Base-by-base conservation (phyloP, 2,888 invertebrate species). In the Pheosia tremula region DNA sequence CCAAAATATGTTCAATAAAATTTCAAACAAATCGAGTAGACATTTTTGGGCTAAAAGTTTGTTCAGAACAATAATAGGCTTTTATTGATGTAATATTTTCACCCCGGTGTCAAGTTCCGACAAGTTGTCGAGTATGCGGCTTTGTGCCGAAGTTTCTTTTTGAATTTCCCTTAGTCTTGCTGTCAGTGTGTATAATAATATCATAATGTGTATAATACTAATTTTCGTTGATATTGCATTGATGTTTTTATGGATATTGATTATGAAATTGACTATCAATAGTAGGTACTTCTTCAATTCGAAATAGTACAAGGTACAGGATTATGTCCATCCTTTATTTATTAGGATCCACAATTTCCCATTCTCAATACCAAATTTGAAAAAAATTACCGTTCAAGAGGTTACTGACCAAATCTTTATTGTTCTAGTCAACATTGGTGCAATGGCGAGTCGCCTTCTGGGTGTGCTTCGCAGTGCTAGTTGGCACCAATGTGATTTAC, bases 381-480 rank as follows among this genome's bases (percentile, higher is more conserved):
- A 6, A 39, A 39, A 39, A 6, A 0, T 8, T 4, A 9, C 43
- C 4, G 43, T 10, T 43, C 9, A 43, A 9, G 4, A 8, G 43
- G 10, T 8, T 8, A 9, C 43, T 43, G 43, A 43, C 43, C 3
- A 4, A 9, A 43, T 9, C 43, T 43, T 64, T 66, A 53, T 62
- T 72, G 74, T 92, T 93, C n/a, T 86, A 95, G 95, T 94, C 95
- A 74, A 95, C 94, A 8, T 71, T 95, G 60, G 78, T 74, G 0
- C 95, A 96, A 85, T 97, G 97, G 97, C 89, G 95, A 10, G 78
- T 94, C 0, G 97, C 97, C 0, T 97, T 97, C 81, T 96, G 96
- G 96, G 96, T 97, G 52, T 95, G 96, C 54, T 94, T 96, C 55
- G 95, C 86, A 0, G 95, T 96, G 0, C 94, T 97, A 57, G 83